Evolutionary conservation across 1,140 invertebrate species (phyloP).

Genomic region (Pygmarrhopalites habei): DNA sequence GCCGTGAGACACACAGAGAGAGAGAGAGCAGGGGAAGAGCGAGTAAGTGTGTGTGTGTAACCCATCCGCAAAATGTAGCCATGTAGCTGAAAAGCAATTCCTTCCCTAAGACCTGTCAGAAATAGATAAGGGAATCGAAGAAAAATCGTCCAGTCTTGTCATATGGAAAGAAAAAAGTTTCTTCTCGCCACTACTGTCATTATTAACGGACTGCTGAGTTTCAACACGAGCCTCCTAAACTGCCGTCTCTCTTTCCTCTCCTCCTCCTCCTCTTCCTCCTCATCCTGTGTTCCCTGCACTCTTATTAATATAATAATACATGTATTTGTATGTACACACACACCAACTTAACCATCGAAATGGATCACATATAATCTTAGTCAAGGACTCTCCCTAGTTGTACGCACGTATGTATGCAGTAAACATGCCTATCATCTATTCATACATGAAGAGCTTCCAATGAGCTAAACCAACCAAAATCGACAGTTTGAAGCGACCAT

Average conservation of each 20-base stretch:
- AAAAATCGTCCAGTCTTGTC: conserved; percentile 40
- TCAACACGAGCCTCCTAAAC: conserved; percentile 12
- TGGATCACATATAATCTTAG: not conserved
- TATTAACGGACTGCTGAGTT: conserved; percentile 39
- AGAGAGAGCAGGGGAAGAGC: too few relatives aligned
- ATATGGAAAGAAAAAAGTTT: conserved; percentile 35
- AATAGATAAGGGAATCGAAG: conserved; percentile 40
- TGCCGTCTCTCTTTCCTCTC: too few relatives aligned
- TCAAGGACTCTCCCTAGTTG: too few relatives aligned
- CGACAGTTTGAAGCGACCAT: too few relatives aligned
- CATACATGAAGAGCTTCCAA: conserved; percentile 1
- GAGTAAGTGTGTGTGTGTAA: not conserved
- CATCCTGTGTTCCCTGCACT: not conserved
- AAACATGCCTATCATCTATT: conserved; percentile 13
- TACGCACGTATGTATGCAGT: too few relatives aligned
- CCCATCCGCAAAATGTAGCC: conserved; percentile 27
- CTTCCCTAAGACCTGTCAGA: conserved; percentile 37
- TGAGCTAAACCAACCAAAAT: not conserved
- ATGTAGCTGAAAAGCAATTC: conserved; percentile 31
- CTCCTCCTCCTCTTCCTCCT: conserved; percentile 4
- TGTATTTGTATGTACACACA: not conserved
- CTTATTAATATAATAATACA: not conserved
- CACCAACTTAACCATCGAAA: conserved; percentile 3
- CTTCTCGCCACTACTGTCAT: conserved; percentile 31
- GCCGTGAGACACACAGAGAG: too few relatives aligned